Conservation (phyloP, 1,140 invertebrate genomes). For the Thaumatotibia leucotreta region DNA sequence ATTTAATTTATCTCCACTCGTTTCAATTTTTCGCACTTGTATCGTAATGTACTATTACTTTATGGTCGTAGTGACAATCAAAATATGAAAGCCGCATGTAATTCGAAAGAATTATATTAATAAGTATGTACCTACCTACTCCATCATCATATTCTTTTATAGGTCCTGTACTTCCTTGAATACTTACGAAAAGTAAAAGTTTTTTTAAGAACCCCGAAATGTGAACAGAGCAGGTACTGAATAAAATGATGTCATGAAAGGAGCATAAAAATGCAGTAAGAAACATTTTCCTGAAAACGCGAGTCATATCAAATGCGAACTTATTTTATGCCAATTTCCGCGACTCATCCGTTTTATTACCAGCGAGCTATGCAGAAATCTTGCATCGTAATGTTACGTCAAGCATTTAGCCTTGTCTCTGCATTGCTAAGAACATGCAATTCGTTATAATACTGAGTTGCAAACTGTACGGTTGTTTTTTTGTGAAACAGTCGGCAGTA, state of each 20-base stretch:
- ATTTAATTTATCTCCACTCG: too few species aligned
- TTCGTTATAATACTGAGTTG: background rate
- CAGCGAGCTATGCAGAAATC: background rate
- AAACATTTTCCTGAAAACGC: background rate
- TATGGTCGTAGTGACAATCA: too few species aligned
- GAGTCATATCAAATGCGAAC: background rate
- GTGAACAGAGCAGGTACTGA: too few species aligned
- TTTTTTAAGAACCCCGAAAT: background rate
- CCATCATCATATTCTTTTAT: too few species aligned
- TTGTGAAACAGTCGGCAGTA: too few species aligned
- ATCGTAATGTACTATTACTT: too few species aligned
- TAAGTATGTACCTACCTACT: too few species aligned
- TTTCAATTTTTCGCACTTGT: too few species aligned
- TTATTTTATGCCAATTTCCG: slow-evolving; percentile 6
- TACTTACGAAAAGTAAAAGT: too few species aligned
- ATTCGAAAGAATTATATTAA: too few species aligned
- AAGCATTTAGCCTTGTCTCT: slow-evolving; percentile 1
- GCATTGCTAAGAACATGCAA: background rate
- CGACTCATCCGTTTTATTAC: background rate
- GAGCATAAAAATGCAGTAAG: background rate
- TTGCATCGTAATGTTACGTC: background rate
- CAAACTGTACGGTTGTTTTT: too few species aligned
- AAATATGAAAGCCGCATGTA: too few species aligned
- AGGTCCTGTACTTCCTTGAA: background rate
- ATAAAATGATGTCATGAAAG: background rate